A percentile compares a stretch with the other conserved stretches of the same genome.
Evolutionary conservation across 1,140 invertebrate species (phyloP).

Genomic region (Bombus polaris): DNA sequence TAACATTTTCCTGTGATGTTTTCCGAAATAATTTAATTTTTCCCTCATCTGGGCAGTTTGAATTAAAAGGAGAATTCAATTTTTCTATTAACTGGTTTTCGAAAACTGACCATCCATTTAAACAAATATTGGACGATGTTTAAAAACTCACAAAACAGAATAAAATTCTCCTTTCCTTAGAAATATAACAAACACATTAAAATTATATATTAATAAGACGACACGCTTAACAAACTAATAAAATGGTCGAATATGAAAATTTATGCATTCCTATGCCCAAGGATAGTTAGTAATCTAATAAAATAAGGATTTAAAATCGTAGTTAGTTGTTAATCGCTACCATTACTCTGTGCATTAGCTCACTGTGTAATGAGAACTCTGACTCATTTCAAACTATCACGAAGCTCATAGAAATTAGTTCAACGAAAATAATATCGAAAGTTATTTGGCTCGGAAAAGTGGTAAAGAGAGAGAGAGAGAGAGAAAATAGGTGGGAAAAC

Average conservation of each 20-base stretch:
- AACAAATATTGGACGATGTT: neutral
- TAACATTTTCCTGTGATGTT: neutral
- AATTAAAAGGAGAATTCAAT: neutral
- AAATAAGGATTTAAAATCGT: no score
- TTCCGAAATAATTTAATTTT: neutral
- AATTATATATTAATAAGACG: neutral
- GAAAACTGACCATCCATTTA: neutral
- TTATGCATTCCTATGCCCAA: no score
- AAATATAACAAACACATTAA: neutral
- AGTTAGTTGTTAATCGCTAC: no score
- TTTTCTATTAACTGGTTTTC: neutral
- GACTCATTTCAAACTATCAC: neutral
- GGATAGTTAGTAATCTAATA: no score
- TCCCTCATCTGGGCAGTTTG: neutral
- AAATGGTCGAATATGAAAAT: no score
- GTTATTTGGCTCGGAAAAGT: neutral
- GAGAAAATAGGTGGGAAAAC: neutral
- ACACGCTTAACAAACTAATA: neutral
- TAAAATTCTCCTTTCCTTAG: neutral
- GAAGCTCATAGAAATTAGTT: neutral
- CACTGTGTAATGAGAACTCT: no score
- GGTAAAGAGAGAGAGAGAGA: neutral
- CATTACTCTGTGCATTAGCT: neutral
- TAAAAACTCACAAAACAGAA: neutral
- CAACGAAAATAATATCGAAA: neutral